Evolutionary conservation across 1,140 invertebrate genomes (phyloP).

Genomic region (Tetramorium parvispinum): DNA sequence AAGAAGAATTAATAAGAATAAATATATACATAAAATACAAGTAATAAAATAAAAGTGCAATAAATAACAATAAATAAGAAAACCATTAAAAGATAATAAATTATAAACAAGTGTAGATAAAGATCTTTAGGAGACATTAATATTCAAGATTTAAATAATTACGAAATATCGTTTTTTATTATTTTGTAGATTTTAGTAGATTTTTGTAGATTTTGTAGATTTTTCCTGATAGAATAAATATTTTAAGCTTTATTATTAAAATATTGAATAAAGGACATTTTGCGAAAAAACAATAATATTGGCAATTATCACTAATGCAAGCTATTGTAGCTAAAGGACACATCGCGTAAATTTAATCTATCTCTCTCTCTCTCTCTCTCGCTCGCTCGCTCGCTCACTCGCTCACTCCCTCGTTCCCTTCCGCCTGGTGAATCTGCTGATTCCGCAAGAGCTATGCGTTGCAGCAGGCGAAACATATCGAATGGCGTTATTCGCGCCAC

Average conservation of each 20-base stretch:
- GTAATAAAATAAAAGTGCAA: no score
- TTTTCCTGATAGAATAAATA: not conserved
- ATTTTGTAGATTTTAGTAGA: not conserved
- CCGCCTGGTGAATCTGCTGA: not conserved
- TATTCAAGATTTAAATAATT: not conserved
- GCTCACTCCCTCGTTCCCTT: not conserved
- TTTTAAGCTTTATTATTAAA: not conserved
- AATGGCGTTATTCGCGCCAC: conserved; percentile 65
- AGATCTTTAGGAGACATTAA: not conserved
- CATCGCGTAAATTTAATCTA: not conserved
- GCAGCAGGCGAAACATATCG: conserved; percentile 29
- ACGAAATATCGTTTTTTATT: not conserved
- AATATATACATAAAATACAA: no score
- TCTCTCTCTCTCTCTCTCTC: not conserved
- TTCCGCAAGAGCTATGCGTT: not conserved
- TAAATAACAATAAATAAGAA: not conserved
- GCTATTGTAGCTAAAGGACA: not conserved
- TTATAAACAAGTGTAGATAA: not conserved
- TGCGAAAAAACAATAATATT: not conserved
- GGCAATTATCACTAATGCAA: not conserved
- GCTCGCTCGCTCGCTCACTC: not conserved
- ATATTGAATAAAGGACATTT: not conserved
- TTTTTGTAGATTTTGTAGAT: not conserved
- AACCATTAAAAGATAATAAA: not conserved
- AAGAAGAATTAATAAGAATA: no score